Conservation (phyloP, 2,888 invertebrate species). For the Spodoptera exigua region DNA sequence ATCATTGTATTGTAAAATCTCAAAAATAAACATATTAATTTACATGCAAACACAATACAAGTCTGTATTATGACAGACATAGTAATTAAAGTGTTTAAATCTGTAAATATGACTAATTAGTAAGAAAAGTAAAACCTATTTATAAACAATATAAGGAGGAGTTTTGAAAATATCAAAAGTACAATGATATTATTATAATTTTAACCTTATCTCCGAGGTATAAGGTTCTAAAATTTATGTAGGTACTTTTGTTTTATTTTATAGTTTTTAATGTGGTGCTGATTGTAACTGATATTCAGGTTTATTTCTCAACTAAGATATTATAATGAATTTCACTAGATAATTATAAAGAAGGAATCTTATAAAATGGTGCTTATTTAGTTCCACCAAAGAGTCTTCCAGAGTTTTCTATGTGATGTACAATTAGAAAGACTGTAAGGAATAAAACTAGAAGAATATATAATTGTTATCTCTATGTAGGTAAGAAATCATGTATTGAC, state of each 20-base stretch:
- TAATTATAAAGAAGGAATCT: slow-evolving; percentile 20
- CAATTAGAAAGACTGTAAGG: slow-evolving; percentile 34
- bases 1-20: slow-evolving; percentile 11
- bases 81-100: slow-evolving; percentile 5
- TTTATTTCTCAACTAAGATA: slow-evolving; percentile 17
- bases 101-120: slow-evolving; percentile 28
- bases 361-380: slow-evolving; percentile 13
- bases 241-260: slow-evolving; percentile 40
- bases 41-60: background rate
- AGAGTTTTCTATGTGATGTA: slow-evolving; percentile 30
- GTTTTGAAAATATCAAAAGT: slow-evolving; percentile 44
- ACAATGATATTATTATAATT: slow-evolving; percentile 45
- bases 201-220: slow-evolving; percentile 40
- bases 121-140: slow-evolving; percentile 26
- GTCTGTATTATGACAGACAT: slow-evolving; percentile 19
- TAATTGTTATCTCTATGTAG: slow-evolving; percentile 3
- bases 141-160: slow-evolving; percentile 13
- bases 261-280: slow-evolving; percentile 16
- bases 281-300: slow-evolving; percentile 54
- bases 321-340: slow-evolving; percentile 12
- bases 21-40: background rate
- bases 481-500: slow-evolving; percentile 14
- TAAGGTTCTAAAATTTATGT: slow-evolving; percentile 48
- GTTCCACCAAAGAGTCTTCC: slow-evolving; percentile 37
- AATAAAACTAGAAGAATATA: slow-evolving; percentile 7